These are phyloP conservation scores for Hoplias malabaricus DNA, from an alignment of 2,113 vertebrate genomes.

Conservation along the genomic window DNA sequence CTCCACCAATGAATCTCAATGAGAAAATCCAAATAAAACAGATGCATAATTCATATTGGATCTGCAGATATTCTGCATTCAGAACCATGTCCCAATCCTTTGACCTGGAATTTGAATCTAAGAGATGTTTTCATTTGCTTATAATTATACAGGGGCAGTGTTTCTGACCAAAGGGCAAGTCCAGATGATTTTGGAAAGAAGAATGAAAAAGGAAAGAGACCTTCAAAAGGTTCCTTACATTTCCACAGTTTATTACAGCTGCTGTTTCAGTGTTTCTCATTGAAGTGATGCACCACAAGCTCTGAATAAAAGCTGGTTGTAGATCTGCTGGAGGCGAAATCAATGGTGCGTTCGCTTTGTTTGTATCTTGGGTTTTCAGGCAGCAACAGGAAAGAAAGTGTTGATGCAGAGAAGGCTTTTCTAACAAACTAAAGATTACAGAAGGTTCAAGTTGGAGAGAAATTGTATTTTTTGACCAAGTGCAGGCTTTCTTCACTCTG, in stretches of 20 bases:
- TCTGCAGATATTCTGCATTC: background rate
- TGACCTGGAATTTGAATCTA: background rate
- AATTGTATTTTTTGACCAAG: too few relatives aligned
- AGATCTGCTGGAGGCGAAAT: too few relatives aligned
- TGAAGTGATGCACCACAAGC: background rate
- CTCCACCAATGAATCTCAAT: background rate
- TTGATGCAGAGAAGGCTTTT: too few relatives aligned
- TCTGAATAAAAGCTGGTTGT: background rate
- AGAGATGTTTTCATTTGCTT: conserved; percentile 4
- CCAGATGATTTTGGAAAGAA: background rate
- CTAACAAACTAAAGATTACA: too few relatives aligned
- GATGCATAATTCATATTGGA: background rate
- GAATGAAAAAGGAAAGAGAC: background rate
- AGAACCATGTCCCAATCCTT: background rate
- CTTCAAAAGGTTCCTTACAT: background rate
- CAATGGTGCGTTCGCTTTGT: too few relatives aligned
- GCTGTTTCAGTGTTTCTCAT: background rate
- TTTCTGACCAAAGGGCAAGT: background rate
- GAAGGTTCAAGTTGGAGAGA: too few relatives aligned
- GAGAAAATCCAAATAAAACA: background rate
- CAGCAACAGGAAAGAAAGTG: too few relatives aligned
- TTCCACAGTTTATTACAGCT: background rate
- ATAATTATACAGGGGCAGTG: background rate
- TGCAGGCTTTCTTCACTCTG: too few relatives aligned
- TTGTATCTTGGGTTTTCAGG: too few relatives aligned